Conservation (phyloP, 1,140 invertebrate species). For the Anoplophora glabripennis region DNA sequence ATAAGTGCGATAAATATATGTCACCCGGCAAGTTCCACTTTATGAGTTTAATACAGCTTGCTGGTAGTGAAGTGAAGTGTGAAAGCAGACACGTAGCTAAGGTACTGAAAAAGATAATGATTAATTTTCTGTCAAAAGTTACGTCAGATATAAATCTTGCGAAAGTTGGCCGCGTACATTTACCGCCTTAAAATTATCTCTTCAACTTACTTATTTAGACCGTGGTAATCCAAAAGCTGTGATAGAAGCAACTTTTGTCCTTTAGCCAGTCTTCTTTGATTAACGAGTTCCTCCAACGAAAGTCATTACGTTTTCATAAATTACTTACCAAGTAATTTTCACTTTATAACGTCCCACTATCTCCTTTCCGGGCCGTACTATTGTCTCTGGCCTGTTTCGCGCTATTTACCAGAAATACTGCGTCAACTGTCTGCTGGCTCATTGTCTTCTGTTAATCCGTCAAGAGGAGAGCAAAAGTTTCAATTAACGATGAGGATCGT, state of each 20-base stretch:
- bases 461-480: too few species aligned
- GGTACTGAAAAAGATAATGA: slow-evolving; percentile 30
- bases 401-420: slow-evolving; percentile 3
- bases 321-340: slow-evolving; percentile 24
- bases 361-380: neutral
- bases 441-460: too few species aligned
- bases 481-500: too few species aligned
- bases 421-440: too few species aligned
- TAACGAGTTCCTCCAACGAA: slow-evolving; percentile 21
- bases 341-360: slow-evolving; percentile 21
- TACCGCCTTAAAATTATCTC: slow-evolving; percentile 26
- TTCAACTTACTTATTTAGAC: slow-evolving; percentile 1
- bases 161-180: slow-evolving; percentile 22
- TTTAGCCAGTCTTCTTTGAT: slow-evolving; percentile 22
- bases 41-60: neutral
- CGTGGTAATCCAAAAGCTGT: slow-evolving; percentile 19
- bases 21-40: neutral
- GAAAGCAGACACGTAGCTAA: slow-evolving; percentile 30
- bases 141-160: slow-evolving; percentile 30
- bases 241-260: slow-evolving; percentile 16
- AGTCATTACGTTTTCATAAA: slow-evolving; percentile 30
- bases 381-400: slow-evolving; percentile 7
- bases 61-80: slow-evolving; percentile 24
- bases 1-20: neutral
- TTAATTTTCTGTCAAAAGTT: slow-evolving; percentile 35